Percentiles rank a stretch among this genome's conserved stretches.
Evolutionary conservation across 2,888 invertebrate species (phyloP).

Genomic region (Lordiphosa andalusiaca): DNA sequence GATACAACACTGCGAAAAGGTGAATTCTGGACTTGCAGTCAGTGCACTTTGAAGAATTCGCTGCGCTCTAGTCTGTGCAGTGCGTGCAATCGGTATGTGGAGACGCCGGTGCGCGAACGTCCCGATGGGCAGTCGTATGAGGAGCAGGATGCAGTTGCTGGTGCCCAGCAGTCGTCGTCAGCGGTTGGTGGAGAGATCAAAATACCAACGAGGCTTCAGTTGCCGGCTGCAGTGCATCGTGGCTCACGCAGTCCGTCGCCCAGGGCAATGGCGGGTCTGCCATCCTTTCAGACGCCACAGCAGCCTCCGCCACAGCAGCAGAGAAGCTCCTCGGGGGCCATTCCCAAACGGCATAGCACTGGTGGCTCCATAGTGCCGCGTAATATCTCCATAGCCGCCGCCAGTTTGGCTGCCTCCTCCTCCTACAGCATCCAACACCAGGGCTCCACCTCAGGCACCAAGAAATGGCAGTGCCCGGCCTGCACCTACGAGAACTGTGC

Average conservation of each 20-base stretch:
- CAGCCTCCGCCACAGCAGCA: constrained; percentile 64
- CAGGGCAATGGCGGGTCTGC: constrained; percentile 48
- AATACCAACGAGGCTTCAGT: constrained; percentile 50
- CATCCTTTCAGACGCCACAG: constrained; percentile 59
- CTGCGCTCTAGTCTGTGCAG: constrained; percentile 85
- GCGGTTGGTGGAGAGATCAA: constrained; percentile 18
- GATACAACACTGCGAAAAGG: constrained; percentile 87
- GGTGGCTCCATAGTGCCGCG: constrained; percentile 62
- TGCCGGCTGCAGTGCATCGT: constrained; percentile 60
- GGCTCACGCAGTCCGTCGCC: constrained; percentile 82
- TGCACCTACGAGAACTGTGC: constrained; percentile 90
- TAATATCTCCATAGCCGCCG: constrained; percentile 48
- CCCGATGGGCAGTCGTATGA: constrained; percentile 64
- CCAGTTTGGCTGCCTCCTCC: constrained; percentile 50
- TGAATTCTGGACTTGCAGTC: constrained; percentile 89
- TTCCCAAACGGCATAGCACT: constrained; percentile 78
- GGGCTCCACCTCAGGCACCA: constrained; percentile 36
- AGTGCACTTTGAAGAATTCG: constrained; percentile 91
- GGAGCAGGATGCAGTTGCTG: constrained; percentile 46
- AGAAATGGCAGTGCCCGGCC: constrained; percentile 88
- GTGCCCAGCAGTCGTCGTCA: constrained; percentile 3
- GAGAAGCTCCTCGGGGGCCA: constrained; percentile 75
- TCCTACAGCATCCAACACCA: constrained; percentile 63
- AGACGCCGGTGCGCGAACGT: constrained; percentile 55
- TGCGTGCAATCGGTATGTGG: constrained; percentile 83